phyloP scores from a whole-genome alignment of 1,140 invertebrate genomes.

The Dendroctonus valens region DNA sequence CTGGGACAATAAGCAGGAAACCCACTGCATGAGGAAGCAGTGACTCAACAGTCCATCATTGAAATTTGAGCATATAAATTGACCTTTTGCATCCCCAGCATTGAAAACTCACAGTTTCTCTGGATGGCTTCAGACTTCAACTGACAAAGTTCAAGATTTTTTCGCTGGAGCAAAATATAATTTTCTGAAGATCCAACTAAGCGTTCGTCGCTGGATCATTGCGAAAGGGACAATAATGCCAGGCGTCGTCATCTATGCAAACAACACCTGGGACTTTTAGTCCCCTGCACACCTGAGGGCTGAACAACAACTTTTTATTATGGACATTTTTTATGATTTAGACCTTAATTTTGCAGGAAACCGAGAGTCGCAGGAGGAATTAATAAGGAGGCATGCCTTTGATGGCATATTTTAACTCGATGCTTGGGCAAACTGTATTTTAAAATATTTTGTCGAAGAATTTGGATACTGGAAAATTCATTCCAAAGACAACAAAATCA shows the following conservation, averaged over 20 bases:
- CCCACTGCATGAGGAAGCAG: too few species aligned
- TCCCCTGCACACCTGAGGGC: conserved; percentile 26
- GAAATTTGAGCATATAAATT: too few species aligned
- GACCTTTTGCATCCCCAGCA: too few species aligned
- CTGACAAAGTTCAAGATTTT: neutral
- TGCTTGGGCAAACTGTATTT: too few species aligned
- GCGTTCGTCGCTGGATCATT: conserved; percentile 30
- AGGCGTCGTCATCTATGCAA: conserved; percentile 29
- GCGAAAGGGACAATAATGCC: conserved; percentile 26
- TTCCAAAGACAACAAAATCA: too few species aligned
- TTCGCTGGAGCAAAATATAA: conserved; percentile 11
- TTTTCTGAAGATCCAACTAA: conserved; percentile 26
- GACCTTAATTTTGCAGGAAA: too few species aligned
- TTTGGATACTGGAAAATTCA: too few species aligned
- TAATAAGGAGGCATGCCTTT: too few species aligned
- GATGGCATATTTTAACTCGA: too few species aligned
- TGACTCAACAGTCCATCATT: neutral
- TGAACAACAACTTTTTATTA: conserved; percentile 7
- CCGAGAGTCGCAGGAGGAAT: too few species aligned
- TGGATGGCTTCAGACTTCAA: neutral
- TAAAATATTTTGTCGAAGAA: too few species aligned
- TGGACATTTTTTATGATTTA: conserved; percentile 11
- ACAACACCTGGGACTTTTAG: conserved; percentile 28
- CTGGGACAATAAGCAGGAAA: neutral
- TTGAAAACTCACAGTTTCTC: too few species aligned